Base-by-base conservation (phyloP, 2,888 invertebrate genomes). In the Acrobasis consociella region DNA sequence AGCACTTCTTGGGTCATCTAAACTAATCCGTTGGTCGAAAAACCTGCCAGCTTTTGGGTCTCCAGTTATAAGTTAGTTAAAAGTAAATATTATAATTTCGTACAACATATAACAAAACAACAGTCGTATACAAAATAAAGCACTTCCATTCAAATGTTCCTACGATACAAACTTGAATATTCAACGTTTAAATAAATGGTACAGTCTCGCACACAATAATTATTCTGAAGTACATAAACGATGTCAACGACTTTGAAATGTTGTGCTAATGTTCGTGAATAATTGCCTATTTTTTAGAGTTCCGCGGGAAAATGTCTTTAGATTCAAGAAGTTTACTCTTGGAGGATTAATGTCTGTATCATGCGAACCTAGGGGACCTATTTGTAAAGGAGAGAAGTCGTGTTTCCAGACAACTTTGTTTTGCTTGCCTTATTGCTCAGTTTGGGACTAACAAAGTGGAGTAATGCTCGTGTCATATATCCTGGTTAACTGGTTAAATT, bases 101-200 rank as follows among this genome's bases (percentile, higher is more conserved):
- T 31, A 31, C 31, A 31, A 31, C 31, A 31, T 31, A 5, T 31
- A 31, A 31, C 31, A 31, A 31, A 31, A 31, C 31, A 31, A 53
- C 56, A 38, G 3, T 16, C 15, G 5, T 15, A 58, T 11, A 39
- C 2, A 10, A n/a, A n/a, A 17, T 17, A 16, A 42, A 38, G 16
- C 42, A 31, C 46, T 49, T 42, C 22, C 16, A 22, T 60, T 60
- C 10, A 11, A 39, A 46, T 53, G 46, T 39, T 13, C 52, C 13
- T 31, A 61, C 31, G 9, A 49, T 49, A 46, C 61, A 61, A 42
- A 52, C 42, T 49, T 61, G 61, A 53, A 61, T 55, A 55, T 49
- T 22, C 53, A 61, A 51, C 52, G n/a, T 31, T 42, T 66, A 69
- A 68, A 70, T 69, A 70, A 65, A 62, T 42, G 66, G 69, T 62